Conservation (phyloP, 2,113 vertebrate genomes). For the Mungos mungo region DNA sequence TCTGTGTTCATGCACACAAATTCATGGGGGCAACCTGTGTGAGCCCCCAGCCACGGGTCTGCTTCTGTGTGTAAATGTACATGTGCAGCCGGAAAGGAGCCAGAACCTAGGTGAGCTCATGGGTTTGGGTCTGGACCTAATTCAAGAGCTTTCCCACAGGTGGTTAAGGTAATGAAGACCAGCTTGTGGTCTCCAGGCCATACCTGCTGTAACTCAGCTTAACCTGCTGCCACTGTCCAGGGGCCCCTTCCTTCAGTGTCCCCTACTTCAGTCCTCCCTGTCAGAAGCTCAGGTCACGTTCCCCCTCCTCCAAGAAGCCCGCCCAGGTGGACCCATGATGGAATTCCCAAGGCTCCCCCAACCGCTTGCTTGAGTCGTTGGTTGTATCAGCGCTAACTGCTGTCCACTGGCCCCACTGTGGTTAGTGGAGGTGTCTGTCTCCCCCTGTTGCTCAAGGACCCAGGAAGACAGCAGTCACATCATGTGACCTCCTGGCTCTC, state of each 20-base stretch:
- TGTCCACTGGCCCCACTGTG: rapidly evolving
- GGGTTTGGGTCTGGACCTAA: not conserved
- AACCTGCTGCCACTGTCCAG: too few species aligned
- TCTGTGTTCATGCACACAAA: too few species aligned
- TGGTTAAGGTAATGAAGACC: not conserved
- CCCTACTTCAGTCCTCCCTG: not conserved
- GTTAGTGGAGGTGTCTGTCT: not conserved
- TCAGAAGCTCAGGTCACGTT: not conserved
- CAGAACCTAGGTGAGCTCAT: not conserved
- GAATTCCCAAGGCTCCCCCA: not conserved
- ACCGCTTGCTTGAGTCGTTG: not conserved
- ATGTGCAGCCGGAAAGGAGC: not conserved
- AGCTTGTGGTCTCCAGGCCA: rapidly evolving
- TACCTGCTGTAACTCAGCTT: not conserved
- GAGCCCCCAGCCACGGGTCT: rapidly evolving
- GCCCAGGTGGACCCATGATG: not conserved
- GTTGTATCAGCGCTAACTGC: rapidly evolving
- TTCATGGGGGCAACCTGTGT: not conserved
- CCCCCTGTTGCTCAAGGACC: not conserved
- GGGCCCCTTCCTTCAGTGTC: not conserved
- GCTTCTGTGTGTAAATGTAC: not conserved
- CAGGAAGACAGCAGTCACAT: not conserved
- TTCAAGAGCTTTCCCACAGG: not conserved
- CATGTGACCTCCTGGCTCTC: rapidly evolving
- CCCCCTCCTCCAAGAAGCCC: not conserved